These are phyloP conservation scores for Habropoda laboriosa DNA, from an alignment of 1,140 invertebrate genomes.

Conservation along the genomic window DNA sequence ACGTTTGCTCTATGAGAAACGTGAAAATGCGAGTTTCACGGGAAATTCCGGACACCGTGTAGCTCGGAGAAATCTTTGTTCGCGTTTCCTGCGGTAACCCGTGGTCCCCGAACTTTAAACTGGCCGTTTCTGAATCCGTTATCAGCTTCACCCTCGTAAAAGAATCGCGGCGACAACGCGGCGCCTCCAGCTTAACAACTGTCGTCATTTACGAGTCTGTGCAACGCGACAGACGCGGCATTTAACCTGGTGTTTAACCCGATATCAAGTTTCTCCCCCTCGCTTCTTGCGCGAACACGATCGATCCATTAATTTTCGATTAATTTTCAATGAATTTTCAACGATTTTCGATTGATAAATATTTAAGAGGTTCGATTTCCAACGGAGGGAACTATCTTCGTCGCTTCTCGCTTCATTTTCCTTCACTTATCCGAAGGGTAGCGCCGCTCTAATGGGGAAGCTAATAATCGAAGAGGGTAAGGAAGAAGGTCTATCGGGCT, in stretches of 20 bases:
- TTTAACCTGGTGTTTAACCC: background rate
- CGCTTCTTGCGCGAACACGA: no score
- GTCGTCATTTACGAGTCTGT: background rate
- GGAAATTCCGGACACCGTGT: no score
- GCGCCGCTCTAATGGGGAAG: background rate
- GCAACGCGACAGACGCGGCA: no score
- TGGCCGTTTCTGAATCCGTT: background rate
- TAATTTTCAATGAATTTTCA: no score
- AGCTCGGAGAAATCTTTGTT: no score
- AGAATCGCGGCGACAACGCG: constrained; percentile 20
- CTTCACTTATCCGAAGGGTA: no score
- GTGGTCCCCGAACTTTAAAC: fast-evolving
- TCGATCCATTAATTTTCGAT: no score
- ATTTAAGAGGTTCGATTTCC: no score
- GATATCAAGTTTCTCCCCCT: background rate
- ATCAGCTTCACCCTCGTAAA: background rate
- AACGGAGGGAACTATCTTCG: no score
- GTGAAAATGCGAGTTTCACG: no score
- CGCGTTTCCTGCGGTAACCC: background rate
- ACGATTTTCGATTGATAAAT: background rate
- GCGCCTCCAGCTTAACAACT: background rate
- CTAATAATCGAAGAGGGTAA: constrained; percentile 35
- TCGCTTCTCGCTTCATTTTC: background rate
- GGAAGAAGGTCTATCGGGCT: background rate
- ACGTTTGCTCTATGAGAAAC: no score